A percentile compares a stretch with the other conserved stretches of the same genome.
phyloP scores from a whole-genome alignment of 2,888 invertebrate species.

The Homarus gammarus region DNA sequence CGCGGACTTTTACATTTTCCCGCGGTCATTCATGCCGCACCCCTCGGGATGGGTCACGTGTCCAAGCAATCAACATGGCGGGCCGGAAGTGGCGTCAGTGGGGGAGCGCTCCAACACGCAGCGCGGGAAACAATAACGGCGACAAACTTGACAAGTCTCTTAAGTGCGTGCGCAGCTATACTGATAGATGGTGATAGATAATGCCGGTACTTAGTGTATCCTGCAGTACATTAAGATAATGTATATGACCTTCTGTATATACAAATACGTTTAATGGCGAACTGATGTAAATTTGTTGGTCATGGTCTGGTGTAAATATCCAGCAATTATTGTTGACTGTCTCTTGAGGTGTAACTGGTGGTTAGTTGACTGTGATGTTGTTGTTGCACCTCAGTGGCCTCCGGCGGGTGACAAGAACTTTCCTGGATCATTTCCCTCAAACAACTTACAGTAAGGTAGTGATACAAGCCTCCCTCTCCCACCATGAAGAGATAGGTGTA shows the following conservation, averaged over 20 bases:
- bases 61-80: slow-evolving; percentile 65
- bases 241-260: no score
- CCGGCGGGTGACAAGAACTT: no score
- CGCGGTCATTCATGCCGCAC: slow-evolving; percentile 38
- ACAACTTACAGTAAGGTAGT: no score
- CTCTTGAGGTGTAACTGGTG: no score
- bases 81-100: slow-evolving; percentile 47
- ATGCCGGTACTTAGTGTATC: slow-evolving; percentile 20
- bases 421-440: no score
- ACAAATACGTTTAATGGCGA: slow-evolving; percentile 34
- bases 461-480: no score
- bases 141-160: slow-evolving; percentile 69
- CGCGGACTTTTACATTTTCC: background rate
- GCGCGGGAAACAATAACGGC: slow-evolving; percentile 60
- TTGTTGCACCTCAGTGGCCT: no score
- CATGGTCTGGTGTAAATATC: no score
- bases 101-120: slow-evolving; percentile 32
- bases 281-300: background rate
- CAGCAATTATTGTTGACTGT: no score
- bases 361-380: no score
- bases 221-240: slow-evolving; percentile 13
- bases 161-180: slow-evolving; percentile 42
- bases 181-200: slow-evolving; percentile 59
- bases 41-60: slow-evolving; percentile 53
- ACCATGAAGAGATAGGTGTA: no score